These are phyloP conservation scores for Nasonia vitripennis DNA, from an alignment of 1,140 invertebrate species.

Conservation along the genomic window DNA sequence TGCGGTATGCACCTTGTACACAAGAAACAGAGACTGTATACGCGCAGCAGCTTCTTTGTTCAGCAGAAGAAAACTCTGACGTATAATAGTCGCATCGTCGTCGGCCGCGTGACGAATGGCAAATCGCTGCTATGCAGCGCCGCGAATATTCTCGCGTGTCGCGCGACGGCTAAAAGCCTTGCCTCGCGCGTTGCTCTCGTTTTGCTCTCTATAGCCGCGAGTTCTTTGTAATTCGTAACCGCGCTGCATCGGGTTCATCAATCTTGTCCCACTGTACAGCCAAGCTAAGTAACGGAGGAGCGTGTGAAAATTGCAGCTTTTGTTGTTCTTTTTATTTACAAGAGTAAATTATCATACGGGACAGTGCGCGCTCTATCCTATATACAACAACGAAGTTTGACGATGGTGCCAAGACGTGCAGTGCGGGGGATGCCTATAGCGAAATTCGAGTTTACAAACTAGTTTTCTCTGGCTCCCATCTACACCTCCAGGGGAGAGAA, in stretches of 20 bases:
- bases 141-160: neutral
- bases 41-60: neutral
- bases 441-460: slow-evolving; percentile 26
- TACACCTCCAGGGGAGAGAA: neutral
- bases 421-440: neutral
- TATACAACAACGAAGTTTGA: neutral
- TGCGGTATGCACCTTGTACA: neutral
- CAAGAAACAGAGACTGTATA: neutral
- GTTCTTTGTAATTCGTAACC: neutral
- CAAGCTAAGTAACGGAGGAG: neutral
- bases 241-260: neutral
- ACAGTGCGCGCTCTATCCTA: too few relatives aligned
- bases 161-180: too few relatives aligned
- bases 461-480: slow-evolving; percentile 2
- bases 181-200: neutral
- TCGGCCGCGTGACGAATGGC: neutral
- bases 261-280: neutral
- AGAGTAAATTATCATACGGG: too few relatives aligned
- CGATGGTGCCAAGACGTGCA: neutral
- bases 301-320: neutral
- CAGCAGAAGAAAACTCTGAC: neutral
- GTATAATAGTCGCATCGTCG: neutral
- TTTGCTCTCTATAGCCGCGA: neutral
- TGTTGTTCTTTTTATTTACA: neutral
- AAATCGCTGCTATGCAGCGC: neutral